A percentile compares a stretch with the other conserved stretches of the same genome.
Conservation (phyloP, 1,140 invertebrate genomes). For the Lanistes nyassanus region DNA sequence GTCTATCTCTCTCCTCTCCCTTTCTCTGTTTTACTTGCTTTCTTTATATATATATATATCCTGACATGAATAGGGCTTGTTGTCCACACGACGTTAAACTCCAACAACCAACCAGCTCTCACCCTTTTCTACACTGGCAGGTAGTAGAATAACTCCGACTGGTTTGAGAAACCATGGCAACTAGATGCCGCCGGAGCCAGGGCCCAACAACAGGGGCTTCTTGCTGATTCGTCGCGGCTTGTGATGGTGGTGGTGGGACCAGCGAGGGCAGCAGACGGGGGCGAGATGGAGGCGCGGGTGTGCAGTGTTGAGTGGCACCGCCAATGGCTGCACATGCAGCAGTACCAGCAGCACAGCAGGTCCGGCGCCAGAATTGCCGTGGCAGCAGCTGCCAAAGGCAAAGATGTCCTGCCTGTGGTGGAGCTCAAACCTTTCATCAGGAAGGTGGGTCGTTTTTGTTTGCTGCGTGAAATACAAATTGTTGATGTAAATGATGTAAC, state of each 20-base stretch:
- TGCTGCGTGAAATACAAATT: background rate
- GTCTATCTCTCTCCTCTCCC: background rate
- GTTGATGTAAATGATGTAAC: background rate
- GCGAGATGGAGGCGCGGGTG: background rate
- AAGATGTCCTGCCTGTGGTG: conserved; percentile 28
- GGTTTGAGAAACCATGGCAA: background rate
- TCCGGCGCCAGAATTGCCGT: conserved; percentile 3
- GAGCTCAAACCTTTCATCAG: conserved; percentile 31
- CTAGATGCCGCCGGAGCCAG: background rate
- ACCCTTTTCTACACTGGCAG: background rate
- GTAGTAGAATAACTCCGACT: background rate
- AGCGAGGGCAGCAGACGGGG: background rate
- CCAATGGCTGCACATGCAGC: conserved; percentile 10
- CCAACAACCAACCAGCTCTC: too few species aligned
- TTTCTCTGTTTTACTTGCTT: background rate
- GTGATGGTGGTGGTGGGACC: conserved; percentile 13
- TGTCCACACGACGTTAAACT: too few species aligned
- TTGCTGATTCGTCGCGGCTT: too few species aligned
- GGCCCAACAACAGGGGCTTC: background rate
- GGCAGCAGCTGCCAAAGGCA: background rate
- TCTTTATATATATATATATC: background rate
- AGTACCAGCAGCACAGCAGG: conserved; percentile 1
- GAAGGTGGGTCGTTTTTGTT: conserved; percentile 14
- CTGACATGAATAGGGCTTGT: background rate
- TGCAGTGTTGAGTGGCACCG: conserved; percentile 20